Evolutionary conservation across 2,888 invertebrate genomes (phyloP), one percentile per base, ranked within the genome.

Genomic region (Dyspetes luteomarginatus): DNA sequence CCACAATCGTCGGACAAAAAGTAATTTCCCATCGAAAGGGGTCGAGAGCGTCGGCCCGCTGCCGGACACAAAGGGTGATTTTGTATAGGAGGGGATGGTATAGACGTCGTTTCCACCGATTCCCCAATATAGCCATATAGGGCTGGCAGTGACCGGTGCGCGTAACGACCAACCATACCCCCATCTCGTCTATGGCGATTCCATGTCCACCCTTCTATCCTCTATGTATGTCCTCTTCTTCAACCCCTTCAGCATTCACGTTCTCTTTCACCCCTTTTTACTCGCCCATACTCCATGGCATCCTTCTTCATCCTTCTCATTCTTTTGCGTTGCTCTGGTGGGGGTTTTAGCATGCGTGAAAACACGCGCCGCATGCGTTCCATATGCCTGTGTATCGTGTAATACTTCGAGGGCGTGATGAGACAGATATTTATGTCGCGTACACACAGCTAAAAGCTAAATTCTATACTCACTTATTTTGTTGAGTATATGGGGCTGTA

Each of bases 1-100:
- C 89, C 89, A 88, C 90, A 90, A 91, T 91, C 90, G 90, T 90
- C 88, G 89, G 88, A 89, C 91, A 90, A 91, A 91, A 91, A 91
- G 90, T 91, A 91, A 91, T 91, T 91, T 91, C 90, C 90, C 90
- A 89, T 90, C 88, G 87, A 88, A 85, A 88, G 64, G 85, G 79
- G 60, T 24, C 45, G 55, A 30, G 50, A 45, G 48, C 68, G 78
- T 75, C 73, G 89, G 88, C 65, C 65, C 62, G 72, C 58, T 64
- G 73, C 73, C 50, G 81, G 77, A 81, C 81, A 91, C 90, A 91
- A 90, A 91, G 91, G 91, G 91, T 89, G 90, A 91, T 91, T 91
- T 90, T 90, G 88, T 87, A 89, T 88, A 87, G 88, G 86, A 88
- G 78, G 80, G 71, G 80, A 69, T 68, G 55, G 36, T 30, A 24